Base-by-base conservation (phyloP, 2,113 vertebrate species). In the Globicephala melas region DNA sequence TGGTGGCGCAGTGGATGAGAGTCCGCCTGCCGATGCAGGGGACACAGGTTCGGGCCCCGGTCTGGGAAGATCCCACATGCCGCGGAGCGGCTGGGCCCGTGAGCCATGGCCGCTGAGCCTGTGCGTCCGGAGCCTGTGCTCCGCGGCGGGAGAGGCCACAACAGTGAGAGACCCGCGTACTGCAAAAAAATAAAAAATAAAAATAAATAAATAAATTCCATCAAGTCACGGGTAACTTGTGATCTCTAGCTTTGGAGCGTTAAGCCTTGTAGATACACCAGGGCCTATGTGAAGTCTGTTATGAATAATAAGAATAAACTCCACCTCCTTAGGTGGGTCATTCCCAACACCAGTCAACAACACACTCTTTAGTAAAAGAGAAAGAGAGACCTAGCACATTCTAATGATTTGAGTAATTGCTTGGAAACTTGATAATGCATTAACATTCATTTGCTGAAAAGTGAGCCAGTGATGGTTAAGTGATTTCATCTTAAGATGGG, bases 221-320 rank as follows among this genome's bases (percentile, higher is more conserved):
- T 68, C 31, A 55, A 88, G 77, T 26, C 95, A 74, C 70, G 84
- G 89, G 85, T 94, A 98, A 96, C 77, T 94, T 92, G 86, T 97
- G 98, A 98, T 98, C 98, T 98, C 70, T 83, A 85, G 96, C 88
- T 98, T 98, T 98, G 95, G 90, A 97, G 67, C 89, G 62, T 96
- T 98, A 98, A 98, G 95, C 91, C 96, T 98, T 98, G 93, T 44
- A 96, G 94, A 97, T 84, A 90, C 92, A 80, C 96, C 96, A 97
- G 85, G 76, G 79, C 95, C 97, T 98, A 95, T 36, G 60, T 36
- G 62, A 96, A 83, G 93, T 98, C 98, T 98, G 98, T 90, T 99
- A 98, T 97, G 98, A 98, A 98, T 98, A 98, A 98, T 91, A 87
- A 89, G 97, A 98, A 98, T 98, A 98, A 98, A 97, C 98, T 98